These are phyloP conservation scores for Cephus sareptanus DNA, from an alignment of 2,888 invertebrate species.

Conservation along the genomic window DNA sequence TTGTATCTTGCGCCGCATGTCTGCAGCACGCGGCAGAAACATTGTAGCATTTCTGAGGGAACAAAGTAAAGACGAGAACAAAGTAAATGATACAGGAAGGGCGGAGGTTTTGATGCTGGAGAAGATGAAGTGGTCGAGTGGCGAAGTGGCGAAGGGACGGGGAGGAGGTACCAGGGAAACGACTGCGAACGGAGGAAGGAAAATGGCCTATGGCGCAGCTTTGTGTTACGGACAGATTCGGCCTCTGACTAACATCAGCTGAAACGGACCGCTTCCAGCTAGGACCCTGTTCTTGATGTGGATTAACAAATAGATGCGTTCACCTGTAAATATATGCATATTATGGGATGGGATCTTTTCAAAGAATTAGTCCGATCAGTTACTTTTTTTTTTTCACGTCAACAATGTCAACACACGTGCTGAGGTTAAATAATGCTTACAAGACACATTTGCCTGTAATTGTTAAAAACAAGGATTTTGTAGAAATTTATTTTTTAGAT, in stretches of 20 bases:
- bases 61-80: constrained; percentile 25
- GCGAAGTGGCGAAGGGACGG: constrained; percentile 9
- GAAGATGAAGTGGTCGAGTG: neutral
- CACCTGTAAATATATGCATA: neutral
- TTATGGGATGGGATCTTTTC: neutral
- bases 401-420: neutral
- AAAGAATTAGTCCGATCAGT: neutral
- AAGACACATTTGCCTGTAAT: neutral
- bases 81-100: constrained; percentile 12
- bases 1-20: neutral
- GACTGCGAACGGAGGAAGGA: constrained; percentile 19
- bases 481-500: too few species aligned
- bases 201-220: constrained; percentile 33
- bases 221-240: constrained; percentile 32
- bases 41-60: constrained; percentile 16
- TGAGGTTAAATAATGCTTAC: neutral
- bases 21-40: constrained; percentile 5
- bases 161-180: neutral
- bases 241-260: constrained; percentile 12
- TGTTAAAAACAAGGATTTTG: neutral
- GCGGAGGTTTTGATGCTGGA: neutral
- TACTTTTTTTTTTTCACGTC: neutral
- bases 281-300: neutral
- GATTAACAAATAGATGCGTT: neutral
- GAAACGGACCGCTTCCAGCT: constrained; percentile 1